A percentile compares a stretch with the other conserved stretches of the same genome.
Conservation (phyloP, 2,113 vertebrate species). For the Trinectes maculatus region DNA sequence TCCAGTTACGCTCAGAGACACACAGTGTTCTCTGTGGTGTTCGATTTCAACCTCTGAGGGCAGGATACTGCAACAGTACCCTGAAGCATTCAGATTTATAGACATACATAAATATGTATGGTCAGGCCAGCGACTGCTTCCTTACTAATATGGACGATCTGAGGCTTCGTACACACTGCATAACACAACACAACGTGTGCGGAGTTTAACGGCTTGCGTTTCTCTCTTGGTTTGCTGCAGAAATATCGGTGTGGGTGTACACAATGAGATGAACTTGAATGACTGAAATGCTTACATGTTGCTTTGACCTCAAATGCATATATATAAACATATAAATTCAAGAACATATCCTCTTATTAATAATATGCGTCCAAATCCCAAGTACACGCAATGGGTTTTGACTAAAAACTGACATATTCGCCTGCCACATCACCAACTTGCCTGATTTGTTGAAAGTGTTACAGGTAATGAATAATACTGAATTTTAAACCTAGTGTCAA, state of each 20-base stretch:
- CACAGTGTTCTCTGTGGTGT: background rate
- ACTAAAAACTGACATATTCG: background rate
- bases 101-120: background rate
- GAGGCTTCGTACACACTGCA: constrained; percentile 4
- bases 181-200: no score
- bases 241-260: background rate
- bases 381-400: background rate
- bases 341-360: background rate
- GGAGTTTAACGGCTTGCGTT: no score
- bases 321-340: background rate
- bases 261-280: background rate
- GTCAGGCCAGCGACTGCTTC: background rate
- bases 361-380: background rate
- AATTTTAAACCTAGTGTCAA: background rate
- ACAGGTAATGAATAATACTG: no score
- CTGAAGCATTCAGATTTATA: constrained; percentile 13
- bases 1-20: constrained; percentile 19
- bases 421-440: background rate
- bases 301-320: background rate
- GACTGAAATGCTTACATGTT: background rate
- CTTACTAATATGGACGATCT: constrained; percentile 9
- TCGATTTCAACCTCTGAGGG: constrained; percentile 26
- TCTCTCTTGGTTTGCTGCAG: background rate
- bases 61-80: constrained; percentile 13
- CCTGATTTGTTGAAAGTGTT: no score